Evolutionary conservation across 2,113 vertebrate genomes (phyloP), one percentile per base, ranked within the genome.

Genomic region (Protobothrops flavoviridis): DNA sequence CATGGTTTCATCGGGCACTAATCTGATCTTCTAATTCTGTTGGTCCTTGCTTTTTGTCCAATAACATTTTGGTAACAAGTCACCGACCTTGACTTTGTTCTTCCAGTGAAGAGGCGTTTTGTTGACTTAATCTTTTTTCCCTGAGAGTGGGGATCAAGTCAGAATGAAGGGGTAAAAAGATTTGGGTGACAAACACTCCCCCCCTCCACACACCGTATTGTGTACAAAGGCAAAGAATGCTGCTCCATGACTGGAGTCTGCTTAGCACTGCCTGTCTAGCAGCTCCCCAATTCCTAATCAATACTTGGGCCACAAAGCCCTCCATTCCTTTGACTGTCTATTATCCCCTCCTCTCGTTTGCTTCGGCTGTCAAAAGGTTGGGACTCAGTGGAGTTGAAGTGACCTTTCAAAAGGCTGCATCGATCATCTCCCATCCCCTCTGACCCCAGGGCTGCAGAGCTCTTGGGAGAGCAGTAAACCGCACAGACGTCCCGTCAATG

Each of bases 251-350:
- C 12, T 3, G 45, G 45, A 26, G 26, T 87, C 87, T 20, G n/a
- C 59, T 81, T 21, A 87, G 29, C 52, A 7, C 29, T 39, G 50
- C 50, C 0, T 21, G 50, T 8, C 26, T 0, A 0, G 5, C 53
- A 12, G 23, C 50, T 57, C 87, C 91, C 55, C 0, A 0, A 4
- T 1, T 0, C 0, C 0, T 21, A 89, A 43, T 5, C 9, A 57
- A 23, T 33, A 1, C 85, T n/a, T 0, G 0, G 0, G 29, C 56
- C n/a, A 21, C n/a, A 0, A 21, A 57, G 24, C 23, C 43, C 74
- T 45, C 48, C 81, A 2, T n/a, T 43, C 20, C 24, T 56, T 21
- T 59, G 10, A 53, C 91, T 48, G 81, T 5, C 69, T 43, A 11
- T 39, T 45, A 11, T 39, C 50, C 64, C 81, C 1, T 0, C 9